phyloP scores from a whole-genome alignment of 2,113 vertebrate species.

The Barbus barbus region DNA sequence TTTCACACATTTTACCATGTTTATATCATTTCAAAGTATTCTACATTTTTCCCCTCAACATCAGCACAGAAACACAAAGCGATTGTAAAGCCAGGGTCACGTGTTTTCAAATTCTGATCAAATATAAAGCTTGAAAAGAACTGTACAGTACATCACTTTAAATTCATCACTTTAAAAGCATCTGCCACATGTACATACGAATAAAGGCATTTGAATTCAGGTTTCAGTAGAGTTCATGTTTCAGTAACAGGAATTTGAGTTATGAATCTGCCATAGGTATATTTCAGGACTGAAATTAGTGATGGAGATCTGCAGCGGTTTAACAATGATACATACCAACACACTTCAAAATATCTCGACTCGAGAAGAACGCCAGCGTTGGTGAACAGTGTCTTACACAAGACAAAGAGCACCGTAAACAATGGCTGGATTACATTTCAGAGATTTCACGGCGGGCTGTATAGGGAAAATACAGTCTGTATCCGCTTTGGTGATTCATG shows the following conservation, averaged over 20 bases:
- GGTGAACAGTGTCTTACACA: neutral
- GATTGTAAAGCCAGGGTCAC: no score
- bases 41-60: neutral
- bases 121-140: neutral
- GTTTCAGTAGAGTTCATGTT: neutral
- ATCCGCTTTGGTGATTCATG: constrained; percentile 33
- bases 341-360: neutral
- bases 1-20: neutral
- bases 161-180: neutral
- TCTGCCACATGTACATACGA: neutral
- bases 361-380: neutral
- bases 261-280: neutral
- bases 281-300: neutral
- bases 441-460: neutral
- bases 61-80: no score
- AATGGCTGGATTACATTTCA: constrained; percentile 4
- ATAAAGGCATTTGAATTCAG: neutral
- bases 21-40: neutral
- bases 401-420: neutral
- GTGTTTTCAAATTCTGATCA: no score
- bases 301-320: neutral
- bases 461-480: neutral
- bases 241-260: no score
- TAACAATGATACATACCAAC: neutral
- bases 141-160: neutral